Base-by-base conservation (phyloP, 2,113 vertebrate species). In the Phalacrocorax pelagicus region DNA sequence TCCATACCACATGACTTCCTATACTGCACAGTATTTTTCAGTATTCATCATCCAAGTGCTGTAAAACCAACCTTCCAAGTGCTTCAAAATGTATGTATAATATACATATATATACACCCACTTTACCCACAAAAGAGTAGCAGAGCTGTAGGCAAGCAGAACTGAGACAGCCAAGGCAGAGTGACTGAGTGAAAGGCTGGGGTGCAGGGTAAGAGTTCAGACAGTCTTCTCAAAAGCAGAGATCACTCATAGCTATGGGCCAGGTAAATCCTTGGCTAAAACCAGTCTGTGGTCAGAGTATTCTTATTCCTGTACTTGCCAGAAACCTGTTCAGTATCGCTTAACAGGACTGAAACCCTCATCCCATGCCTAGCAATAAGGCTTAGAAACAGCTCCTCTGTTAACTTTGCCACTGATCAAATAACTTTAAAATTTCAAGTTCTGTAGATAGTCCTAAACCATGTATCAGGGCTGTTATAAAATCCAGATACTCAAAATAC, bases 91-190 rank as follows among this genome's bases (percentile, higher is more conserved):
- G 59, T 75, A 55, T 40, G 24, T 70, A 69, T 62, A 63, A 67
- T 36, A 59, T 44, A 88, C 40, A 65, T 42, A 63, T 44, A 83
- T 86, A 66, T 81, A 63, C 46, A 54, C 57, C 74, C 47, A 81
- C 57, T 23, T 63, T 88, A 90, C 67, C 67, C 80, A 67, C 83
- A 88, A 78, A 91, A 46, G 82, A 92, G 92, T 83, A 83, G 85
- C 73, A 94, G 88, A 85, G 47, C 61, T 79, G 44, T 74, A 90
- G 92, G 78, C 71, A 90, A 85, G 90, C 59, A 89, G 67, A 94
- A 81, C 38, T 59, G 86, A 95, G 75, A 78, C 59, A 89, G 42
- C 22, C 8, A 2, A 85, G 88, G 61, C 71, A 82, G 57, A 78
- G 30, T 44, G 40, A 85, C 65, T 57, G 69, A 65, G 79, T 8